phyloP scores from a whole-genome alignment of 2,888 invertebrate species.

The Zeuzera pyrina region DNA sequence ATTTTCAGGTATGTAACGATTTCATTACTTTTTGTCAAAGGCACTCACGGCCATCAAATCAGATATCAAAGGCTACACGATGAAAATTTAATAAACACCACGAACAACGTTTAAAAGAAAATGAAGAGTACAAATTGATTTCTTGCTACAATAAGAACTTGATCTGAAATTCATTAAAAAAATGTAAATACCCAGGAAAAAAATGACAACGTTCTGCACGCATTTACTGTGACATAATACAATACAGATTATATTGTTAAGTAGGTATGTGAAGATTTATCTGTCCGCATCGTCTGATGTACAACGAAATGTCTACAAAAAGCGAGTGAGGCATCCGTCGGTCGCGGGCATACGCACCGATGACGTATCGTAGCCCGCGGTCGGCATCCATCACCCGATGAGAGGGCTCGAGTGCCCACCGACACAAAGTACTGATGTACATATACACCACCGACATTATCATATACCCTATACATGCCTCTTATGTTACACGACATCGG shows the following conservation, averaged over 20 bases:
- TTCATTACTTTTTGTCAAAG: slow-evolving; percentile 44
- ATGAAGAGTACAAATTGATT: too few species aligned
- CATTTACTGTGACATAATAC: slow-evolving; percentile 11
- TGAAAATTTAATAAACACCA: neutral
- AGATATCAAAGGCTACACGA: neutral
- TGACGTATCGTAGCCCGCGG: slow-evolving; percentile 24
- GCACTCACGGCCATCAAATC: slow-evolving; percentile 10
- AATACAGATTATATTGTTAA: slow-evolving; percentile 18
- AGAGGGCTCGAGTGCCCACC: slow-evolving; percentile 1
- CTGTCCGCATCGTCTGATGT: slow-evolving; percentile 15
- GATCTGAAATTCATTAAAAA: too few species aligned
- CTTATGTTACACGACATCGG: neutral
- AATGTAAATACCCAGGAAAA: too few species aligned
- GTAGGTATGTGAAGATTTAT: slow-evolving; percentile 17
- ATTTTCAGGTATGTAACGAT: slow-evolving; percentile 27
- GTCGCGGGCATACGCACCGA: slow-evolving; percentile 21
- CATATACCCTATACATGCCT: neutral
- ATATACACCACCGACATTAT: neutral
- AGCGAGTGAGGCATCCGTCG: slow-evolving; percentile 13
- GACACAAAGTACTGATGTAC: slow-evolving; percentile 1
- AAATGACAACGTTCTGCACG: slow-evolving; percentile 10
- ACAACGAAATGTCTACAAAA: slow-evolving; percentile 17
- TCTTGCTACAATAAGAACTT: too few species aligned
- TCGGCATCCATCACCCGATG: slow-evolving; percentile 31
- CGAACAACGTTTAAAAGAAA: neutral